Evolutionary conservation across 2,888 invertebrate species (phyloP), one percentile per base, ranked within the genome.

Genomic region (Hydrotaea diabolus): DNA sequence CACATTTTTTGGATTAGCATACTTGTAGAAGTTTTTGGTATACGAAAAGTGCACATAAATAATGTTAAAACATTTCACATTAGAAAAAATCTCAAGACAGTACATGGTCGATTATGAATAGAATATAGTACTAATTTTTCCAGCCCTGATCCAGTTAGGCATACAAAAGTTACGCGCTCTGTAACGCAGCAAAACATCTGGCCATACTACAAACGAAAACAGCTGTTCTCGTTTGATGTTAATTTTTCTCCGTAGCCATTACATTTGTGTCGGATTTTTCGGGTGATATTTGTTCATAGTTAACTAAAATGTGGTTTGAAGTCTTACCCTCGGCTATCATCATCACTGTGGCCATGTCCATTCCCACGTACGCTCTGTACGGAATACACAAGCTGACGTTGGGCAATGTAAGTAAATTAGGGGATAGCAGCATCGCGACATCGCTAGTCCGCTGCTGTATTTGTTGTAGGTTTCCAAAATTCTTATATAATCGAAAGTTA

Each of bases 351-450:
- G 94, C 93, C 1, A 77, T 95, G 86, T 94, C 94, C 17, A 87
- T 95, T 79, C 96, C 96, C 15, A 94, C 94, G 86, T 94, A 93
- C 91, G 93, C 93, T 2, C 93, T 94, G 57, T 95, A 95, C 90
- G 94, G 94, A 88, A 86, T 95, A 85, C 94, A 95, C 91, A 95
- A 95, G 90, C 89, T 94, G 85, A 88, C 90, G 7, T 84, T 94
- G 85, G 95, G 95, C 89, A 96, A 95, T 88, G 95, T 95, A 93
- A 94, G 95, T 94, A n/a, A n/a, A n/a, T n/a, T n/a, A n/a, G n/a
- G n/a, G n/a, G n/a, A n/a, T n/a, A n/a, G n/a, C n/a, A n/a, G n/a
- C n/a, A n/a, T n/a, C n/a, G n/a, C n/a, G n/a, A n/a, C 77, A 53
- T 11, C 39, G 64, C 53, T 21, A 21, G 57, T 7, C 49, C 76